Evolutionary conservation across 2,888 invertebrate species (phyloP).

Genomic region (Agriopis marginaria): DNA sequence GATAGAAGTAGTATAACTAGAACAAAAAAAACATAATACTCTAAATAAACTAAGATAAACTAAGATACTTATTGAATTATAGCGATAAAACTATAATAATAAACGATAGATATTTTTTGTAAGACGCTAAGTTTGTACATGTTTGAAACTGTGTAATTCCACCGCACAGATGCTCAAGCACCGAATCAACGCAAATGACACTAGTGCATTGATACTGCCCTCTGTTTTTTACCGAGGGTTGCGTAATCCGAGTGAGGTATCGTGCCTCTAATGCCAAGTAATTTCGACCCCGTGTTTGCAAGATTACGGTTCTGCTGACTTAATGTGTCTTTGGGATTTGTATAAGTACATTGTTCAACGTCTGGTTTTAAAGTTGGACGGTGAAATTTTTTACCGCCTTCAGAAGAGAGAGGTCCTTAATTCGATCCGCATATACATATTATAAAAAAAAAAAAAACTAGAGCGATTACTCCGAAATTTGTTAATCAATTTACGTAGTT

Average conservation of each 20-base stretch:
- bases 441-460: too few relatives aligned
- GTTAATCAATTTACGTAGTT: too few relatives aligned
- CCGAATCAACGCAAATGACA: conserved; percentile 63
- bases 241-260: conserved; percentile 66
- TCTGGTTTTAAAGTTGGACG: conserved; percentile 25
- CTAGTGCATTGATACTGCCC: conserved; percentile 67
- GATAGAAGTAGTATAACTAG: too few relatives aligned
- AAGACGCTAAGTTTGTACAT: not conserved
- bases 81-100: too few relatives aligned
- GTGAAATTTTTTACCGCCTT: not conserved
- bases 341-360: conserved; percentile 46
- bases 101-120: not conserved
- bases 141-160: conserved; percentile 12
- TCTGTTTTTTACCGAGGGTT: conserved; percentile 83
- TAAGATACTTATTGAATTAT: too few relatives aligned
- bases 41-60: too few relatives aligned
- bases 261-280: conserved; percentile 79
- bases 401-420: not conserved
- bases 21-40: too few relatives aligned
- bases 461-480: too few relatives aligned
- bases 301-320: conserved; percentile 60
- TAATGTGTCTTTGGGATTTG: conserved; percentile 60
- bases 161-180: conserved; percentile 57
- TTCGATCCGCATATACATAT: too few relatives aligned
- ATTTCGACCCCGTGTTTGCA: conserved; percentile 78